Conservation (phyloP, 2,797 vertebrate genomes). For the Serranus cabrilla region DNA sequence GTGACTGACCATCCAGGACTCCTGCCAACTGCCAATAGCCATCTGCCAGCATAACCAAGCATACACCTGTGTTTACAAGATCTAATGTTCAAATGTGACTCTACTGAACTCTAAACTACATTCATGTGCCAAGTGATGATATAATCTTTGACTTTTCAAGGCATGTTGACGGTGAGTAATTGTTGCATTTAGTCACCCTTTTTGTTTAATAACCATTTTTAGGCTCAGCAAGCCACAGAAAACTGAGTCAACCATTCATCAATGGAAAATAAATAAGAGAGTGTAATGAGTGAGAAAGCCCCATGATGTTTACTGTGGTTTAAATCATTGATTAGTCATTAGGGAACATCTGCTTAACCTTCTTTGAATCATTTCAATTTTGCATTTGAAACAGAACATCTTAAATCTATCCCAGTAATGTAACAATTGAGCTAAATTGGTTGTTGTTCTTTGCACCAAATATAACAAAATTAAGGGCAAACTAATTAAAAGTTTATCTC, state of each 20-base stretch:
- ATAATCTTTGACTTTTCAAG: not conserved
- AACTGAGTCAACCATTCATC: not conserved
- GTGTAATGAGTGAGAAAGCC: not conserved
- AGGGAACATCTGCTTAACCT: not conserved
- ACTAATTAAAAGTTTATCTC: not conserved
- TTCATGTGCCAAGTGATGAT: not conserved
- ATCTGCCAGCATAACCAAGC: constrained; percentile 17
- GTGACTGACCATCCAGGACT: not conserved
- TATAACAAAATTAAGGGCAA: not conserved
- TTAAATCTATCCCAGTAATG: too few species aligned
- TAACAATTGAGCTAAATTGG: not conserved
- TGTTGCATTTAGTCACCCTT: not conserved
- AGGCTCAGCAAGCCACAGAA: not conserved
- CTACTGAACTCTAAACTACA: not conserved
- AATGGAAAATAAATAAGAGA: not conserved
- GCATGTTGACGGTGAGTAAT: not conserved
- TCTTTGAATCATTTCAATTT: not conserved
- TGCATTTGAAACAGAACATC: too few species aligned
- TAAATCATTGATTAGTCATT: not conserved
- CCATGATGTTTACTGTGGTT: not conserved
- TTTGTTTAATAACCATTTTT: not conserved
- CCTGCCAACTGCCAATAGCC: not conserved
- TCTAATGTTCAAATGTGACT: not conserved
- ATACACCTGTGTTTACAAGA: constrained; percentile 14
- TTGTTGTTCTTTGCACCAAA: not conserved